Evolutionary conservation across 2,888 invertebrate species (phyloP), one percentile per base, ranked within the genome.

Genomic region (Microctonus brassicae): DNA sequence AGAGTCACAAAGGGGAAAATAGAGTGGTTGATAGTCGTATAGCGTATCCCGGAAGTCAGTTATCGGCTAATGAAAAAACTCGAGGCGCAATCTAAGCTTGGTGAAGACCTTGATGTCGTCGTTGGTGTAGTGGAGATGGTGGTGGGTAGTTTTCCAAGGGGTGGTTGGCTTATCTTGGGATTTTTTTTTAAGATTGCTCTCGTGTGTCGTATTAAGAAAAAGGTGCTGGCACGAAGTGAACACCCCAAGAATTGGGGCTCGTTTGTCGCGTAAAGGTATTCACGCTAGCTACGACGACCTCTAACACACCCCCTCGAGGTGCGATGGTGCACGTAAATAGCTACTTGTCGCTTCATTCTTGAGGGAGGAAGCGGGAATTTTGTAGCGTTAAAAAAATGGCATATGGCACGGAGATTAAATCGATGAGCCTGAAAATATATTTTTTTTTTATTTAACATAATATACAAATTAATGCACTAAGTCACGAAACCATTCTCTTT

Each of bases 321-420:
- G 71, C 73, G 73, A 76, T 77, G 73, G 76, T 78, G 81, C 84
- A 85, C 85, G 81, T 86, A 86, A 87, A 87, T 87, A 85, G 86
- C 86, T 87, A 87, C 85, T 87, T 87, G 84, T 86, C 86, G 85
- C 86, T 83, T 86, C 84, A 81, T 87, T 87, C 80, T 66, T 75
- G 75, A 71, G 66, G 66, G 39, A 17, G 29, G 6, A 24, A 39
- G 65, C 60, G 60, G 34, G 66, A 55, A 55, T 67, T 62, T 67
- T 39, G 52, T 58, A 36, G n/a, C 33, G 39, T 66, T 47, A 42
- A 67, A 63, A 71, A 63, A 72, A 71, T 61, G 33, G 33, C 65
- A 39, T 39, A 66, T 61, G 33, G 36, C 63, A 39, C 53, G 24
- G 33, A 61, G 55, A 71, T 61, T 71, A 71, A 71, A 72, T 67